Evolutionary conservation across 2,797 vertebrate genomes (phyloP).

Genomic region (Glossophaga mutica): DNA sequence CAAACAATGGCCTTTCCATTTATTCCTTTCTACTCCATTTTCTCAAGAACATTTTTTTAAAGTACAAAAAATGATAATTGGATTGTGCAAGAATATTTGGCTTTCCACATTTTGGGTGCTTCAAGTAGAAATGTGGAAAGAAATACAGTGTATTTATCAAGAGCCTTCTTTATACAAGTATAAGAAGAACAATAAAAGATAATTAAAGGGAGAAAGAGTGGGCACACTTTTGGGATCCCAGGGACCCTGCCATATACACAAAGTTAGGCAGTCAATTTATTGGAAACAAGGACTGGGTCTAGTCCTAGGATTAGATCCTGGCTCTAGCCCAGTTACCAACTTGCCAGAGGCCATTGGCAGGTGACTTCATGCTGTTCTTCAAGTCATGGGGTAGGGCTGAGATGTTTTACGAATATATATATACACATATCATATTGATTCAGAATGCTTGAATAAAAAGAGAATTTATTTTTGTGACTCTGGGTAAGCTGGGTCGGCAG

Average conservation of each 20-base stretch:
- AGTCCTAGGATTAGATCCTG: background rate
- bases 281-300: background rate
- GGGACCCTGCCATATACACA: background rate
- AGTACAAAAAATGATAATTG: slow-evolving; percentile 47
- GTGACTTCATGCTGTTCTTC: background rate
- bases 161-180: background rate
- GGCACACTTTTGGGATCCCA: background rate
- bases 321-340: background rate
- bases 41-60: background rate
- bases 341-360: background rate
- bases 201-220: background rate
- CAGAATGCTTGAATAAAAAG: background rate
- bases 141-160: background rate
- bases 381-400: background rate
- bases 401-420: background rate
- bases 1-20: background rate
- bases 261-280: background rate
- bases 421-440: background rate
- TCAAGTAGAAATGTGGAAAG: slow-evolving; percentile 6
- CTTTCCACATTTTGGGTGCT: background rate
- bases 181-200: background rate
- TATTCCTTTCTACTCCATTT: background rate
- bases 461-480: background rate
- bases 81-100: slow-evolving; percentile 8
- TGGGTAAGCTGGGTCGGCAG: background rate